Evolutionary conservation across 2,888 invertebrate genomes (phyloP).

Genomic region (Leucophenga montana): DNA sequence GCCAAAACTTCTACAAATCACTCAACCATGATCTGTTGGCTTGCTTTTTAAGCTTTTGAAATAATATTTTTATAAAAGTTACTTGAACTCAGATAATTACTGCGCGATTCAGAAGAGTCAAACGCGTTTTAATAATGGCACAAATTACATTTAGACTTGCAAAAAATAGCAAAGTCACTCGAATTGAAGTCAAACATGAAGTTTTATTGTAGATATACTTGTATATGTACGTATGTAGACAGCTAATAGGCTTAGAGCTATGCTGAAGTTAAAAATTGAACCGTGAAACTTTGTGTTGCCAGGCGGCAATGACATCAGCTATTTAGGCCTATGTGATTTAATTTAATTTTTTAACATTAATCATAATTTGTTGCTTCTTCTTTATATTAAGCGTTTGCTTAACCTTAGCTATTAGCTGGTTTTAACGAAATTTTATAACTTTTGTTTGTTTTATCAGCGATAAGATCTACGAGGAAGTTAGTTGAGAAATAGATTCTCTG

Average conservation of each 20-base stretch:
- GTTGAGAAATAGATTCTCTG: too few relatives aligned
- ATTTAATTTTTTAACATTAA: constrained; percentile 13
- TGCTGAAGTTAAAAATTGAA: constrained; percentile 21
- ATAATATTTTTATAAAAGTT: constrained; percentile 52
- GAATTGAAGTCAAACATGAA: constrained; percentile 19
- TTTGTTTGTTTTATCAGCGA: too few relatives aligned
- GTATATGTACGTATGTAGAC: too few relatives aligned
- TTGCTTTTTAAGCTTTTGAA: not conserved
- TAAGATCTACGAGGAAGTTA: too few relatives aligned
- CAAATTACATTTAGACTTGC: constrained; percentile 45
- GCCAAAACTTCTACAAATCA: constrained; percentile 35
- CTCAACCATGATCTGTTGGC: constrained; percentile 51
- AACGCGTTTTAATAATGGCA: constrained; percentile 44
- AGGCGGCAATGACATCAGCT: constrained; percentile 28
- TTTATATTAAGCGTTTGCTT: constrained; percentile 21
- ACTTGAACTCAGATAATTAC: constrained; percentile 53
- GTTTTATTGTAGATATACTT: constrained; percentile 36
- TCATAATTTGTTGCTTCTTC: not conserved
- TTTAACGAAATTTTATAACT: not conserved
- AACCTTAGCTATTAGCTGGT: constrained; percentile 39
- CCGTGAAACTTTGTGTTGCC: constrained; percentile 14
- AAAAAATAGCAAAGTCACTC: constrained; percentile 33
- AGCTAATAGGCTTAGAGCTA: constrained; percentile 49
- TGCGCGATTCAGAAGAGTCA: constrained; percentile 26
- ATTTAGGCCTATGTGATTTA: constrained; percentile 4